Evolutionary conservation across 1,140 invertebrate genomes (phyloP), one percentile per base, ranked within the genome.

Genomic region (Hypsibius dujardini): DNA sequence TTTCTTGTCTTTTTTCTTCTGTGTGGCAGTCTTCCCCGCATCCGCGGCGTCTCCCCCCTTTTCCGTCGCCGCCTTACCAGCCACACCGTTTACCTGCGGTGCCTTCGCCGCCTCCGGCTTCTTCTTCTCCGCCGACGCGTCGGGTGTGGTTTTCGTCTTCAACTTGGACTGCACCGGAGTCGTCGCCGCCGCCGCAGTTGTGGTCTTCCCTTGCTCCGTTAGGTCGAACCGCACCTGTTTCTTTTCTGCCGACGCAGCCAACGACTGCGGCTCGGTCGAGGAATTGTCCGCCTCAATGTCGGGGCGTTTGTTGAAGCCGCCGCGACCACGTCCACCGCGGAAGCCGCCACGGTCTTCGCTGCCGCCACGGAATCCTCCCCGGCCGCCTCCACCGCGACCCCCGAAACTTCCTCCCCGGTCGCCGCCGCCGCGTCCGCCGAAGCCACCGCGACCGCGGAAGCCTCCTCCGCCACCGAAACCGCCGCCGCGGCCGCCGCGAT

Each of bases 301-400:
- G 3, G 62, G 62, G 45, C 62, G 7, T 42, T 67, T 67, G 62
- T 67, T 67, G 62, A 67, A 67, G 62, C 62, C 62, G 12, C 62
- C 62, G 7, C 62, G 62, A 67, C 62, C 62, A 42, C 62, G 62
- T 7, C 62, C 62, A 67, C 62, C 62, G 7, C 62, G 62, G 3
- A 3, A 7, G 3, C 42, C 62, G 62, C 7, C 7, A 14, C 62
- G 7, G 62, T 42, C 62, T 14, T 42, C 7, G 42, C 42, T 3
- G 45, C 62, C 62, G 3, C 62, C 62, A 3, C 42, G 3, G 42
- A 67, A 67, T 3, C 62, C 7, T 7, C 62, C 62, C 7, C 62
- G 7, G 62, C 62, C 62, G 42, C 62, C 62, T 7, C 62, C 12
- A 42, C 3, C 7, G 3, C 62, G 12, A 7, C 62, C 62, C 3